Conservation (phyloP, 2,888 invertebrate species). For the Diaphora mendica region DNA sequence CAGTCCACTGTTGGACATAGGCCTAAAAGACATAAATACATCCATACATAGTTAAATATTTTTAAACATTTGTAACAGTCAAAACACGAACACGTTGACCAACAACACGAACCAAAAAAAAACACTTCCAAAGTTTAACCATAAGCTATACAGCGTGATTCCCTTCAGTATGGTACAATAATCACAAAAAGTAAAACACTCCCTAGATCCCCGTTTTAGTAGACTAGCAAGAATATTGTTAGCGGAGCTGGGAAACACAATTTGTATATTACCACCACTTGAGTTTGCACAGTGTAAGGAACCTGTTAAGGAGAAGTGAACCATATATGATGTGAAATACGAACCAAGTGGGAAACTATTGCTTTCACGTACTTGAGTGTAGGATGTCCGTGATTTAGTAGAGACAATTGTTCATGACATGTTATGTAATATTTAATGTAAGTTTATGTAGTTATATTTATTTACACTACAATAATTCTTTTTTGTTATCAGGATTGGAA, state of each 20-base stretch:
- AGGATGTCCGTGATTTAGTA: constrained; percentile 27
- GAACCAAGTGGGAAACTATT: constrained; percentile 43
- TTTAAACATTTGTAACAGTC: too few species aligned
- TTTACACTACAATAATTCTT: not conserved
- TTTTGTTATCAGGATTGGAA: too few species aligned
- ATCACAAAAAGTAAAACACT: constrained; percentile 23
- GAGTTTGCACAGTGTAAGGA: constrained; percentile 32
- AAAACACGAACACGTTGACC: not conserved
- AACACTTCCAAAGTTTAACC: not conserved
- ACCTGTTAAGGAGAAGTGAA: constrained; percentile 49
- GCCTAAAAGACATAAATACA: too few species aligned
- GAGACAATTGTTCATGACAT: not conserved
- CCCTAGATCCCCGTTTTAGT: constrained; percentile 22
- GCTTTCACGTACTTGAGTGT: constrained; percentile 40
- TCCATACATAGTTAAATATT: not conserved
- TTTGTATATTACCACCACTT: constrained; percentile 39
- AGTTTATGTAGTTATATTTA: not conserved
- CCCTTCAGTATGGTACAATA: not conserved
- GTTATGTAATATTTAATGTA: constrained; percentile 2
- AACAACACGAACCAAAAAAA: not conserved
- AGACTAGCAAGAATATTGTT: constrained; percentile 31
- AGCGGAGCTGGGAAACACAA: constrained; percentile 28
- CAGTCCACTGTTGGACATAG: too few species aligned
- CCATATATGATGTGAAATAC: constrained; percentile 46
- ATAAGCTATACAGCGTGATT: not conserved